Conservation (phyloP, 2,797 vertebrate genomes). For the Dipus sagitta region DNA sequence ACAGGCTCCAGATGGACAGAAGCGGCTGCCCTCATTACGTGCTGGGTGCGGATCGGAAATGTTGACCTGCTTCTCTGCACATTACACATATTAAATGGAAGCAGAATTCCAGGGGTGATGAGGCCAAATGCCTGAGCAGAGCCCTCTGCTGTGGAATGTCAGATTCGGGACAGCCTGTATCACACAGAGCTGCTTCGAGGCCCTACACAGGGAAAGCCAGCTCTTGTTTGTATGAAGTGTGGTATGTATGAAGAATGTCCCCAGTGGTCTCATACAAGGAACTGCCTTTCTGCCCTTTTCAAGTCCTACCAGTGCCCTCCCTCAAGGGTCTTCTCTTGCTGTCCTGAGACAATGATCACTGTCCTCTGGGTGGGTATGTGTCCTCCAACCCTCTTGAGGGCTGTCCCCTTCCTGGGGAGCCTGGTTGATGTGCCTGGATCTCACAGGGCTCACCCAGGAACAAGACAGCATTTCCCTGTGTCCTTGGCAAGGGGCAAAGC, state of each 20-base stretch:
- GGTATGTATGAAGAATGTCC: accelerated
- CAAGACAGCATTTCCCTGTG: no score
- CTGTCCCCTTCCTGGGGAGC: neutral
- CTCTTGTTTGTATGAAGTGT: no score
- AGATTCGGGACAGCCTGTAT: no score
- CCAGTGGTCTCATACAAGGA: accelerated
- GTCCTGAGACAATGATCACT: neutral
- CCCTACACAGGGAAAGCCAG: no score
- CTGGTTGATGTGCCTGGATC: neutral
- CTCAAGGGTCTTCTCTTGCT: neutral
- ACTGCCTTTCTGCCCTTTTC: neutral
- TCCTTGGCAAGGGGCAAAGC: accelerated
- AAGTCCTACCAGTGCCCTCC: no score
- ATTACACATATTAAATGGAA: constrained; percentile 89
- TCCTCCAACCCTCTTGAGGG: neutral
- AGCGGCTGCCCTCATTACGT: constrained; percentile 91
- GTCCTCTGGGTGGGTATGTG: accelerated
- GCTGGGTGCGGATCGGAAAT: constrained; percentile 90
- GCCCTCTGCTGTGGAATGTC: neutral
- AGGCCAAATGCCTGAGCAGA: neutral
- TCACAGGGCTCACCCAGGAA: neutral
- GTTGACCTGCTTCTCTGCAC: constrained; percentile 88
- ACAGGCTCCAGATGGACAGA: constrained; percentile 88
- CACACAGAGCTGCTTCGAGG: no score
- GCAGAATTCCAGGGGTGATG: constrained; percentile 68